phyloP scores from a whole-genome alignment of 2,113 vertebrate genomes.

The Xiphophorus maculatus region DNA sequence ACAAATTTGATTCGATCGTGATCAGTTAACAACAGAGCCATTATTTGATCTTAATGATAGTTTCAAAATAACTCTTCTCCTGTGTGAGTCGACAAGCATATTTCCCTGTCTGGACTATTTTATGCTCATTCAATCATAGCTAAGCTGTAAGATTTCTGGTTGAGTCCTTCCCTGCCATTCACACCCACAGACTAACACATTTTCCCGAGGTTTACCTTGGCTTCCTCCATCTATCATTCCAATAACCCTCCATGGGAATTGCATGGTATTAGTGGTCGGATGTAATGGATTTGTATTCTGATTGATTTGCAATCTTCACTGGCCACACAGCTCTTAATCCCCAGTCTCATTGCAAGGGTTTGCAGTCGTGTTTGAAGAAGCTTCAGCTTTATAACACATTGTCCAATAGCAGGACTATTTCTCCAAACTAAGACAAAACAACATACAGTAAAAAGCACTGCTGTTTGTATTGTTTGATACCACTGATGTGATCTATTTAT shows the following conservation, averaged over 20 bases:
- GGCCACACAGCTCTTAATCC: slow-evolving; percentile 11
- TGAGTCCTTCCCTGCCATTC: slow-evolving; percentile 12
- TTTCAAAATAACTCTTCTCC: not conserved
- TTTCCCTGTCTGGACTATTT: not conserved
- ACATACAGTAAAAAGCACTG: not conserved
- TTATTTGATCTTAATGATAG: not conserved
- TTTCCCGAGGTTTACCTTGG: slow-evolving; percentile 31
- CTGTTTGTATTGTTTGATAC: not conserved
- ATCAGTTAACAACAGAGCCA: not conserved
- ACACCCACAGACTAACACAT: slow-evolving; percentile 4
- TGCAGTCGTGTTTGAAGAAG: not conserved
- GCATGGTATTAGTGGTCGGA: slow-evolving; percentile 5
- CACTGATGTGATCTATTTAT: no score
- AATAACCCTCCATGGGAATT: slow-evolving; percentile 23
- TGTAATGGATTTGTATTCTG: slow-evolving; percentile 31
- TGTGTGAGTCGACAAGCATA: not conserved
- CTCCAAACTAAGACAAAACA: not conserved
- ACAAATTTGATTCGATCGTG: not conserved
- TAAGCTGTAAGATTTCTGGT: slow-evolving; percentile 18
- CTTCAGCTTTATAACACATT: not conserved
- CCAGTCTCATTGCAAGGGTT: not conserved
- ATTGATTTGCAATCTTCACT: slow-evolving; percentile 34
- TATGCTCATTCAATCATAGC: slow-evolving; percentile 20
- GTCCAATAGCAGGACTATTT: not conserved
- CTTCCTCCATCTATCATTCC: slow-evolving; percentile 17